phyloP scores from a whole-genome alignment of 2,797 vertebrate species.

The Iguana delicatissima region DNA sequence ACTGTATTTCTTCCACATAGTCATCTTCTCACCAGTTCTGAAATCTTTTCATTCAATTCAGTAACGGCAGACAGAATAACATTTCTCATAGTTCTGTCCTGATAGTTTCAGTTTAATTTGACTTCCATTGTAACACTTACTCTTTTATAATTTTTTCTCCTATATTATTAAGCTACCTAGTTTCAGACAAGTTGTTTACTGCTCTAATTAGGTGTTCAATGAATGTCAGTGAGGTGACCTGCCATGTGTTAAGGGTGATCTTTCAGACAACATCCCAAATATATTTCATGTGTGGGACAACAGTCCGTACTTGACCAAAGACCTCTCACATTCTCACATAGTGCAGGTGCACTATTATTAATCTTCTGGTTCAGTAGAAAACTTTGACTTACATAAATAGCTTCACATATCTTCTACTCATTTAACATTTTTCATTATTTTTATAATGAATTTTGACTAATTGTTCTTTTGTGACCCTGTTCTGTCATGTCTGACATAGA shows the following conservation, averaged over 20 bases:
- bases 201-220: background rate
- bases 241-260: background rate
- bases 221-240: background rate
- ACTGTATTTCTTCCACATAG: background rate
- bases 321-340: background rate
- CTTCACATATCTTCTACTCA: background rate
- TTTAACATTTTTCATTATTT: conserved; percentile 5
- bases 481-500: background rate
- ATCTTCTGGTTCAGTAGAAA: background rate
- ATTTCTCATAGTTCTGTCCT: background rate
- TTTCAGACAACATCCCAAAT: background rate
- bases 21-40: background rate
- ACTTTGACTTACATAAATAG: background rate
- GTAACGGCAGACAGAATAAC: background rate
- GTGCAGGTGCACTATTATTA: background rate
- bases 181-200: background rate
- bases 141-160: background rate
- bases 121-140: background rate
- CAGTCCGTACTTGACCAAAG: background rate
- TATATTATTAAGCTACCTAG: background rate
- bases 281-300: background rate
- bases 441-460: conserved; percentile 11
- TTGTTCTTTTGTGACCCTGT: conserved; percentile 15
- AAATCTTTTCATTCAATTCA: background rate
- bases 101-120: background rate